Conservation (phyloP, 2,113 vertebrate species). For the Charina bottae region DNA sequence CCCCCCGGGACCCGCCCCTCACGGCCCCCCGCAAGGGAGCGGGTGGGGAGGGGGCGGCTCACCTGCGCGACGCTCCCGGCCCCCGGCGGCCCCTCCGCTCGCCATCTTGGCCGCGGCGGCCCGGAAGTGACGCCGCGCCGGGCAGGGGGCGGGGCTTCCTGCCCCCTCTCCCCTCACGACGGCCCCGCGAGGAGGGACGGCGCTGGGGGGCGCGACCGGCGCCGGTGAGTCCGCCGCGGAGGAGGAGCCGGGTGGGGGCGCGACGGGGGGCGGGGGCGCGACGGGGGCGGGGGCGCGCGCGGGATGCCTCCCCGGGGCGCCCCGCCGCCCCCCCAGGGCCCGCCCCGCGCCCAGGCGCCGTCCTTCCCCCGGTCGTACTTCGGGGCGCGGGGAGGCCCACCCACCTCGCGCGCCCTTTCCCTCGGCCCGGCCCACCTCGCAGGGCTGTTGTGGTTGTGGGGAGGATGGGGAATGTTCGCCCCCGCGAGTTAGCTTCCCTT, state of each 20-base stretch:
- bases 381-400: too few species aligned
- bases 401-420: background rate
- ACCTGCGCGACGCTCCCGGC: conserved; percentile 50
- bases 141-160: background rate
- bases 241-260: background rate
- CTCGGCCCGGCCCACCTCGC: background rate
- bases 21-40: conserved; percentile 8
- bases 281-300: too few species aligned
- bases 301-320: background rate
- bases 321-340: too few species aligned
- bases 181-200: background rate
- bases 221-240: background rate
- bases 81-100: conserved; percentile 66
- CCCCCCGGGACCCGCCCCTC: background rate
- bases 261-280: too few species aligned
- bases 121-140: conserved; percentile 55
- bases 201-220: background rate
- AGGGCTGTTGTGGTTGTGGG: background rate
- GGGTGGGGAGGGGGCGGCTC: conserved; percentile 29
- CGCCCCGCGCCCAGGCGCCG: background rate
- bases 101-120: conserved; percentile 73
- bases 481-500: too few species aligned
- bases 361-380: too few species aligned
- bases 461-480: rapidly evolving
- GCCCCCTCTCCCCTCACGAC: background rate